These are phyloP conservation scores for Argentina silus DNA, from an alignment of 2,797 vertebrate species.

Conservation along the genomic window DNA sequence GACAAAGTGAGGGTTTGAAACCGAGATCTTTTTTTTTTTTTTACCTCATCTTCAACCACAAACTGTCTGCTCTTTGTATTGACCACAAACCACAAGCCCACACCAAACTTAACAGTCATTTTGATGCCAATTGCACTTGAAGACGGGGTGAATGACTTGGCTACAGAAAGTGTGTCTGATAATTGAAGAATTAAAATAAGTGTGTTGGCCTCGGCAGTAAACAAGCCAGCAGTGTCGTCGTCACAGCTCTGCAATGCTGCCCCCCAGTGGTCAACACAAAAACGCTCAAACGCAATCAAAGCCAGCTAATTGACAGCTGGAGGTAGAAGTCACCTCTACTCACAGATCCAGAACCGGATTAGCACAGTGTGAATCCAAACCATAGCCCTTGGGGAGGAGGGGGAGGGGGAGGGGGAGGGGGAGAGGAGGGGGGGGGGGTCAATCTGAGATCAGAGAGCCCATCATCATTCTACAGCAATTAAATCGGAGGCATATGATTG, in stretches of 20 bases:
- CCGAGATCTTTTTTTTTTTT: no score
- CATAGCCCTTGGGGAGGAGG: neutral
- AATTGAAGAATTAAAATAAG: slow-evolving; percentile 62
- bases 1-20: neutral
- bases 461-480: no score
- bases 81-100: no score
- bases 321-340: neutral
- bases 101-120: no score
- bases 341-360: neutral
- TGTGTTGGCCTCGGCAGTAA: slow-evolving; percentile 14
- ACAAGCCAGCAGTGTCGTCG: slow-evolving; percentile 2
- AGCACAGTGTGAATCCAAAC: neutral
- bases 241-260: slow-evolving; percentile 53
- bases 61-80: no score
- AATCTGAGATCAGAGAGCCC: no score
- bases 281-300: neutral
- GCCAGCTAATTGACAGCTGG: neutral
- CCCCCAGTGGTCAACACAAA: slow-evolving; percentile 25
- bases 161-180: slow-evolving; percentile 52
- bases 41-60: no score
- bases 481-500: no score
- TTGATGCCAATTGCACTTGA: no score
- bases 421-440: neutral
- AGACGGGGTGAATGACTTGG: slow-evolving; percentile 1
- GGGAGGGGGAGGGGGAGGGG: neutral